Base-by-base conservation (phyloP, 23 tunicate species). In the Corella eumyota region DNA sequence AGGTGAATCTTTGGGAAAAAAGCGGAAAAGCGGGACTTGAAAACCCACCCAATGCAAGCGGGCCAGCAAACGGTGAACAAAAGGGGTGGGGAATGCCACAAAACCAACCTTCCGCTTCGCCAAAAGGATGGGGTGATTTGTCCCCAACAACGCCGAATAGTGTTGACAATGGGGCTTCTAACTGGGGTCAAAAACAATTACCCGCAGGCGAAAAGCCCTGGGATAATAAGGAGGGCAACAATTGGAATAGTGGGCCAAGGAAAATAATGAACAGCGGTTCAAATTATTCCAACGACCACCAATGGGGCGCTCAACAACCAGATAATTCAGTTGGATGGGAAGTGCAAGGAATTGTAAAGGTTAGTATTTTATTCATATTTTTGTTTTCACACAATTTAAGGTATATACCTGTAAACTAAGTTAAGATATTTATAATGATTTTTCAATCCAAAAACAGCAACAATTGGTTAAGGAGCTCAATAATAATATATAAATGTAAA, bases 1-100 rank as follows among this genome's bases (percentile, higher is more conserved):
- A 70, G 34, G 95, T 85, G 7, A 77, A 77, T 40, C 57, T 85
- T 75, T 85, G 95, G 95, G 95, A 85, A 56, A 77, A 85, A 37
- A 54, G 46, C 26, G 64, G 71, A 45, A 58, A 62, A n/a, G n/a
- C n/a, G n/a, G n/a, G n/a, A n/a, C n/a, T n/a, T n/a, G 26, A 33
- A 15, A 25, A 23, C 11, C 15, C 33, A 26, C 33, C 32, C n/a
- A 31, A 38, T 40, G 74, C 45, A n/a, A 30, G 53, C 22, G 51
- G 38, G 3, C 47, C 29, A 1, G 44, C 26, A 26, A 56, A 32
- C 23, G 67, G 58, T 30, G 74, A 67, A 2, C 81, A 67, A 37
- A 70, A 64, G 25, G 95, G 95, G 25, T 85, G 95, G 95, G 95
- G 95, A 11, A 36, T 35, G 4, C 86, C 75, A 0, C 53, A 79